These are phyloP conservation scores for Alligator mississippiensis DNA, from an alignment of 2,113 vertebrate genomes.

Conservation along the genomic window DNA sequence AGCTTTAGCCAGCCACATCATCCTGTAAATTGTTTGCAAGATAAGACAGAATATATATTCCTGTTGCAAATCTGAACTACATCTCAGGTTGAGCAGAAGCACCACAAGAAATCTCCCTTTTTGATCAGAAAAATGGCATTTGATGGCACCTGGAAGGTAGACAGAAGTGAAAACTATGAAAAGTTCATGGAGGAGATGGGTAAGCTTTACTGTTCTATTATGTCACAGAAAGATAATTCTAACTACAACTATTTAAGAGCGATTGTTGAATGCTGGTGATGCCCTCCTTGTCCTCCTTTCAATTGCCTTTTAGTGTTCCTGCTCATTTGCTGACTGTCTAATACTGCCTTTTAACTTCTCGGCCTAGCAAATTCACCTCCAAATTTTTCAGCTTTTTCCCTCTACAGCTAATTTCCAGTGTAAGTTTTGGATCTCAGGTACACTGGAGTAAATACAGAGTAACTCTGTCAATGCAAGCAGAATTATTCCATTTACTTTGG, in stretches of 20 bases:
- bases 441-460: neutral
- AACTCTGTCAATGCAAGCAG: neutral
- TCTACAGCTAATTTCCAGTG: neutral
- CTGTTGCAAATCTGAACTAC: conserved; percentile 41
- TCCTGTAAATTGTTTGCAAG: conserved; percentile 73
- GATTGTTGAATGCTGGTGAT: neutral
- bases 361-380: neutral
- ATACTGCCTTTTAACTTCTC: neutral
- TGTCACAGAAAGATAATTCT: neutral
- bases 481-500: neutral
- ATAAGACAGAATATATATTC: conserved; percentile 84
- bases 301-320: neutral
- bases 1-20: conserved; percentile 94
- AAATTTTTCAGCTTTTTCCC: neutral
- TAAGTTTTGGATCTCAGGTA: neutral
- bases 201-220: conserved; percentile 73
- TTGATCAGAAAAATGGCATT: conserved; percentile 82
- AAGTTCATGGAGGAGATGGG: conserved; percentile 94
- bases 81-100: conserved; percentile 20
- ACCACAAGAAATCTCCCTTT: neutral
- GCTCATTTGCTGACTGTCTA: neutral
- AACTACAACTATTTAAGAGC: neutral
- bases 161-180: conserved; percentile 89
- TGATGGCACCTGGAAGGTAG: conserved; percentile 88
- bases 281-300: accelerated